Conservation (phyloP, 2,888 invertebrate genomes). For the Euclidia mi region DNA sequence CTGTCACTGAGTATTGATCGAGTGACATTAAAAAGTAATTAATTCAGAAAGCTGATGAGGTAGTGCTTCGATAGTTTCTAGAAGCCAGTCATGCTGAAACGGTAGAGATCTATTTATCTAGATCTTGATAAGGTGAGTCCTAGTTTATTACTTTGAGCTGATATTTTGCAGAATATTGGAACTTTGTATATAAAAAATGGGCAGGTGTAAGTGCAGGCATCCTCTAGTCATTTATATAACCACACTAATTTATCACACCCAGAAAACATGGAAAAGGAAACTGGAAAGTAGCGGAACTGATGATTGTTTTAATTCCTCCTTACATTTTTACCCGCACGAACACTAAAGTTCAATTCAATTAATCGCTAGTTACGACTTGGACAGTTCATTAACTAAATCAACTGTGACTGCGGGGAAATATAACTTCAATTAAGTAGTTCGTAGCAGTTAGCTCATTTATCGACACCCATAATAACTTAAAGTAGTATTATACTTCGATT, state of each 20-base stretch:
- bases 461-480: too few species aligned
- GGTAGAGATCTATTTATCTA: too few species aligned
- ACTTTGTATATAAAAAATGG: too few species aligned
- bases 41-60: slow-evolving; percentile 4
- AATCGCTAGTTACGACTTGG: slow-evolving; percentile 34
- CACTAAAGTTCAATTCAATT: slow-evolving; percentile 36
- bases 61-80: too few species aligned
- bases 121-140: too few species aligned
- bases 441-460: background rate
- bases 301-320: slow-evolving; percentile 19
- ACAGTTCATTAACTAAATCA: slow-evolving; percentile 37
- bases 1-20: background rate
- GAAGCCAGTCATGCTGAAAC: too few species aligned
- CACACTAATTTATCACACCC: too few species aligned
- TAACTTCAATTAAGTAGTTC: slow-evolving; percentile 1
- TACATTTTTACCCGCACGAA: slow-evolving; percentile 31
- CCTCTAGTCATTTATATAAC: too few species aligned
- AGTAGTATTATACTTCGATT: too few species aligned
- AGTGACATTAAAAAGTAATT: slow-evolving; percentile 8
- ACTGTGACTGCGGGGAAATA: slow-evolving; percentile 13
- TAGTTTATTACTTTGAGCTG: too few species aligned
- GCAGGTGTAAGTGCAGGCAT: too few species aligned
- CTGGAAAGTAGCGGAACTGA: background rate
- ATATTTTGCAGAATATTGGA: too few species aligned
- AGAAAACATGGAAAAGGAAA: background rate